phyloP scores from a whole-genome alignment of 64 coral and sea anemone species.

The Astreopora myriophthalma region DNA sequence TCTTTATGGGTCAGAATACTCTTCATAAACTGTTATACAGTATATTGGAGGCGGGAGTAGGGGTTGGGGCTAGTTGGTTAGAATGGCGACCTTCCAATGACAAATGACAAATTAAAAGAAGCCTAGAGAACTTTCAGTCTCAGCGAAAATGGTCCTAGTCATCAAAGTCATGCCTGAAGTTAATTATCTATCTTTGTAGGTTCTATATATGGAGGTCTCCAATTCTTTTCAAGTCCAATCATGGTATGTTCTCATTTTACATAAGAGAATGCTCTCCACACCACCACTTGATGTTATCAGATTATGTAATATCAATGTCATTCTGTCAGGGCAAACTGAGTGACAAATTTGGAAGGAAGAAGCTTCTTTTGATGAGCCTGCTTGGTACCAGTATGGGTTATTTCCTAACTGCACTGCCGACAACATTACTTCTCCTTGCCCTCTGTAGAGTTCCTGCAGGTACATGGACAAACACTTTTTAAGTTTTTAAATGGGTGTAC shows the following conservation, averaged over 20 bases:
- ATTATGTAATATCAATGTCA: background rate
- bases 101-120: too few species aligned
- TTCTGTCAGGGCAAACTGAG: slow-evolving; percentile 85
- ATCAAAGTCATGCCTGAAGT: too few species aligned
- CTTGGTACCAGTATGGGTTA: slow-evolving; percentile 72
- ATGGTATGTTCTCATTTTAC: slow-evolving; percentile 61
- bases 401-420: slow-evolving; percentile 47
- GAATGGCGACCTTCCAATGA: too few species aligned
- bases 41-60: too few species aligned
- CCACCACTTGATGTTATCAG: background rate
- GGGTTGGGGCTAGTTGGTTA: too few species aligned
- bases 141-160: too few species aligned
- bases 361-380: slow-evolving; percentile 75
- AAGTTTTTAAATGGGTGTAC: too few species aligned
- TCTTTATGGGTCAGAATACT: too few species aligned
- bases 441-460: slow-evolving; percentile 84
- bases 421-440: slow-evolving; percentile 77
- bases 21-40: too few species aligned
- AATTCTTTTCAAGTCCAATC: slow-evolving; percentile 89
- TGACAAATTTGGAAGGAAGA: slow-evolving; percentile 79
- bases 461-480: too few species aligned
- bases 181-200: slow-evolving; percentile 25
- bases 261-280: too few species aligned
- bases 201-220: slow-evolving; percentile 94
- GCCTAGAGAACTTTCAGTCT: too few species aligned